Base-by-base conservation (phyloP, 2,113 vertebrate genomes). In the Stomatorhinus ivindoensis region DNA sequence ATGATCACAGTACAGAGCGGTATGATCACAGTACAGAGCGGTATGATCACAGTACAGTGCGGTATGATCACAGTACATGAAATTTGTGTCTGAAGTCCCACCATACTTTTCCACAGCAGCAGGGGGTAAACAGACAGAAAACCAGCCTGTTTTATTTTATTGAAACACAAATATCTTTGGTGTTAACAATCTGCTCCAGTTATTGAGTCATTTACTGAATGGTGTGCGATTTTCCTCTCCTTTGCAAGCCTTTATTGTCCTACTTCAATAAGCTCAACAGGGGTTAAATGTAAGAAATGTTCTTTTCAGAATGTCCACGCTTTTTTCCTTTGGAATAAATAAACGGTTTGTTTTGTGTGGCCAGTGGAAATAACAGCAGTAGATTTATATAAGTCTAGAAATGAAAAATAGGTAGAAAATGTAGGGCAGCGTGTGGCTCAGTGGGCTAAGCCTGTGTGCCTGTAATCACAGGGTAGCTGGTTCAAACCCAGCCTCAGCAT, bases 151-250 rank as follows among this genome's bases (percentile, higher is more conserved):
- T 55, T 55, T 55, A 42, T 82, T 39, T 19, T 1, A 82, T 17
- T 82, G 15, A 82, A 69, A 31, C 2, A 73, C 65, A 73, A 35
- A 73, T 35, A 73, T 73, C 65, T 73, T 73, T 35, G 13, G 35
- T 42, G 76, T 35, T 46, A 17, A 17, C 27, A 82, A 44, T 7
- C 11, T 35, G 6, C 35, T 82, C 27, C 0, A 15, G 39, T 19
- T 8, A 42, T 39, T 3, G 35, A 44, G 35, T 82, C 17, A 6
- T 82, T 35, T 42, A 93, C 46, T 31, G 89, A 91, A 91, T 13
- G 4, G 15, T 73, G 65, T 73, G 55, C 89, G 15, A 90, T 51
- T 73, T 39, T 3, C 31, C 42, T 4, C 9, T 15, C 31, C n/a
- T 35, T 10, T 15, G 65, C n/a, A 31, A 73, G n/a, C 27, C 65